Evolutionary conservation across 1,140 invertebrate species (phyloP).

Genomic region (Trichogramma pretiosum): DNA sequence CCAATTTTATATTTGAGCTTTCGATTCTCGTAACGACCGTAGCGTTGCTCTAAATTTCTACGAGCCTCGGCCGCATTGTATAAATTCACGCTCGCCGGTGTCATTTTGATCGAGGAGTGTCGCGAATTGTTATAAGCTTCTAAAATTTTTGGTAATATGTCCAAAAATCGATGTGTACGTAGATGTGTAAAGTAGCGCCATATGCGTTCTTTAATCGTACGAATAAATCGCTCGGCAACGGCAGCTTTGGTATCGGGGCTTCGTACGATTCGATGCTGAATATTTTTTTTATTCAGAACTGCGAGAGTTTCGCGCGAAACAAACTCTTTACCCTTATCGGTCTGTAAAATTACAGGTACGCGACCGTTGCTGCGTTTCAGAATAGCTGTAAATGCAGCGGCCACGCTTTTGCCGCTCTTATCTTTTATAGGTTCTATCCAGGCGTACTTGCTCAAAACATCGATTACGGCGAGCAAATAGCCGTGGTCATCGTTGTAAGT

Average conservation of each 20-base stretch:
- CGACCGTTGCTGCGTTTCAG: neutral
- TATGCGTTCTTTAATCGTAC: conserved; percentile 23
- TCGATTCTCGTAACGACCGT: conserved; percentile 1
- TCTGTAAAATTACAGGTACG: conserved; percentile 8
- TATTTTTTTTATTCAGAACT: conserved; percentile 16
- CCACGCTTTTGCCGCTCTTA: too few species aligned
- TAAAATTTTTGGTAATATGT: conserved; percentile 1
- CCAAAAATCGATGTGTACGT: neutral
- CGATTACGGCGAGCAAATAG: conserved; percentile 36
- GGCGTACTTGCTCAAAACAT: conserved; percentile 34
- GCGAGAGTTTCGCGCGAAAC: conserved; percentile 10
- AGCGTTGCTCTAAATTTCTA: conserved; percentile 4
- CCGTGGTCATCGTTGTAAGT: conserved; percentile 26
- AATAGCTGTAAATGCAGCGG: conserved; percentile 13
- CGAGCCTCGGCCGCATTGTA: conserved; percentile 5
- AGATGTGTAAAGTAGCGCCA: conserved; percentile 21
- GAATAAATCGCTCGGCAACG: conserved; percentile 21
- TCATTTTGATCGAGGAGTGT: conserved; percentile 11
- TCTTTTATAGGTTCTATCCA: conserved; percentile 30
- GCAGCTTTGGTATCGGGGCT: conserved; percentile 21
- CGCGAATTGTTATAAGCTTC: conserved; percentile 11
- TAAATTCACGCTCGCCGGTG: conserved; percentile 6
- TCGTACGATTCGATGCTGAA: conserved; percentile 14
- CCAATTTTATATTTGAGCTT: too few species aligned
- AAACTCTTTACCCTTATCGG: conserved; percentile 21